Conservation (phyloP, 2,888 invertebrate species). For the Euzophera pinguis region DNA sequence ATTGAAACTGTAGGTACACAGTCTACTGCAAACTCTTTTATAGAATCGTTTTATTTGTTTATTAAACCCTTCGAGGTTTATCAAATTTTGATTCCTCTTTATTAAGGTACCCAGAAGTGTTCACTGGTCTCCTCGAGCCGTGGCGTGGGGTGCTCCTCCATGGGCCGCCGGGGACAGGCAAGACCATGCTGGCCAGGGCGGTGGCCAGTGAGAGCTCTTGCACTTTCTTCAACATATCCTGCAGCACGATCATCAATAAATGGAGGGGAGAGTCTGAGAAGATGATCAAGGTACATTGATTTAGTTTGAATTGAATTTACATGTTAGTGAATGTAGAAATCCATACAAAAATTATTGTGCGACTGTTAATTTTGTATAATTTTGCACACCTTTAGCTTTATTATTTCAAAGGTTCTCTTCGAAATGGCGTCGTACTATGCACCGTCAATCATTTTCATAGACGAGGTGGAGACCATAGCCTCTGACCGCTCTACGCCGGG, state of each 20-base stretch:
- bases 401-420: slow-evolving; percentile 84
- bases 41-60: too few relatives aligned
- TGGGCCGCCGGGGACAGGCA: slow-evolving; percentile 88
- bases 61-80: too few relatives aligned
- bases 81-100: too few relatives aligned
- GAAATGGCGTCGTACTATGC: slow-evolving; percentile 91
- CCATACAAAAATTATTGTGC: too few relatives aligned
- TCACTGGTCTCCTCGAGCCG: slow-evolving; percentile 84
- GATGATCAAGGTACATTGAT: slow-evolving; percentile 84
- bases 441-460: slow-evolving; percentile 95
- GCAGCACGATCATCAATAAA: slow-evolving; percentile 94
- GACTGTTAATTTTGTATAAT: too few relatives aligned
- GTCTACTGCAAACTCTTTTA: too few relatives aligned
- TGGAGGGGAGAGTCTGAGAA: slow-evolving; percentile 98
- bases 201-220: slow-evolving; percentile 89
- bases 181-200: slow-evolving; percentile 94
- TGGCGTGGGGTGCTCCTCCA: slow-evolving; percentile 89
- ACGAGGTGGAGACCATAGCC: slow-evolving; percentile 93
- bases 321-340: not conserved
- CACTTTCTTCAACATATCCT: slow-evolving; percentile 94
- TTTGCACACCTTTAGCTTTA: not conserved
- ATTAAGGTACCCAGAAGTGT: slow-evolving; percentile 84
- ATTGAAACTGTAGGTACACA: too few relatives aligned
- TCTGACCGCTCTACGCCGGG: slow-evolving; percentile 81
- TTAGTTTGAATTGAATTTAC: not conserved